Evolutionary conservation across 2,888 invertebrate species (phyloP), one percentile per base, ranked within the genome.

Genomic region (Apoderus coryli): DNA sequence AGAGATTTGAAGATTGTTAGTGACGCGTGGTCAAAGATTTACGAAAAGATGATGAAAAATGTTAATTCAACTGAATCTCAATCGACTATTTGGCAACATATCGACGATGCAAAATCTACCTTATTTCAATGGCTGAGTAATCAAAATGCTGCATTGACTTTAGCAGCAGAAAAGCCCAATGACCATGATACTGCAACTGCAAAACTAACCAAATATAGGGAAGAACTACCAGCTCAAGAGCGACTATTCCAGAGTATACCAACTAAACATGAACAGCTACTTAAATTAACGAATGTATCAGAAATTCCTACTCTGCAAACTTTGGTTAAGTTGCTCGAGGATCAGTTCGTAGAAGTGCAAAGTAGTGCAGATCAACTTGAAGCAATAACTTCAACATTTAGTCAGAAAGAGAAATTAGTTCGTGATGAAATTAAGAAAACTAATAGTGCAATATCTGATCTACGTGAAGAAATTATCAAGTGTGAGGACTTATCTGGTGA

Each of bases 401-500:
- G 74, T 36, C 71, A 79, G 29, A 72, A 76, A 48, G 86, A 88
- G 52, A 72, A 69, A 38, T 66, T 66, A 32, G 64, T 88, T 4
- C 72, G 77, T 40, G 67, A 69, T 26, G 72, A 72, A 13, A 72
- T 85, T 10, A 86, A 84, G 57, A 61, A 60, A 4, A 64, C 74
- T 0, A 72, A 75, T 3, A 80, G 78, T 36, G 65, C 64, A 36
- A 67, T 88, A 1, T 72, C 75, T 10, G 72, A 70, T 51, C 64
- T 85, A 11, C 71, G 86, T 10, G 86, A 88, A 49, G 73, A 76
- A 23, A 71, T 88, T n/a, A 77, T 84, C 23, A 80, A 81, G 54
- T 88, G 86, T 50, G 89, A 89, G 50, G 88, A 88, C 48, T 69
- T 86, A 59, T 80, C 82, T 3, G 90, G 92, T 0, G 81, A 84